Base-by-base conservation (phyloP, 2,888 invertebrate genomes). In the Morpho achilles region DNA sequence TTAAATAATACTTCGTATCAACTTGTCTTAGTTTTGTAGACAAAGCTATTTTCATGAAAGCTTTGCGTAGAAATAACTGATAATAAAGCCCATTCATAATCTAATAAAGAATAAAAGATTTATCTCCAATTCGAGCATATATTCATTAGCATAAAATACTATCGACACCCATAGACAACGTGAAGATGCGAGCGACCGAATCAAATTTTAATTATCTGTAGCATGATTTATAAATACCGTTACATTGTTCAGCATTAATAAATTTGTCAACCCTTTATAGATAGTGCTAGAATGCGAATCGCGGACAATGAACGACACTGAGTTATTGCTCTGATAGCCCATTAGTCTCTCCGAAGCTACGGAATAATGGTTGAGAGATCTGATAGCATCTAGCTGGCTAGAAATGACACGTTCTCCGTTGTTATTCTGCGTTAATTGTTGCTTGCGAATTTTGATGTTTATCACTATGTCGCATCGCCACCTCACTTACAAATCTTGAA, bases 241-340 rank as follows among this genome's bases (percentile, higher is more conserved):
- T 81, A 77, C 79, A 77, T 75, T 79, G 82, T 81, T 75, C 77
- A 78, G 79, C 81, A 83, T 82, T 84, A 87, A 88, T 89, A 90
- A 90, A 90, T 89, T 90, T 89, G 89, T 89, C 89, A 79, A 77
- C 78, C 74, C 74, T 76, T 78, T 82, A 83, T 79, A 84, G 89
- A 87, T 87, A 87, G 84, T 74, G 79, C 82, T 77, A 79, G 78
- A 82, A 84, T 83, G 82, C 79, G 82, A 82, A 78, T 77, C 78
- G 73, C 74, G 82, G 84, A 89, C 89, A 90, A 90, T 89, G 84
- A 88, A 75, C 70, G 69, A 74, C 74, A 69, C 76, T 87, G 87
- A 90, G 77, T 88, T 89, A 90, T 87, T 70, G 79, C 77, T 61
- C 69, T 75, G 82, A 82, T 80, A 77, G 79, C 69, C 84, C 88